A percentile compares a stretch with the other conserved stretches of the same genome.
Conservation (phyloP, 2,113 vertebrate genomes). For the Redunca redunca region DNA sequence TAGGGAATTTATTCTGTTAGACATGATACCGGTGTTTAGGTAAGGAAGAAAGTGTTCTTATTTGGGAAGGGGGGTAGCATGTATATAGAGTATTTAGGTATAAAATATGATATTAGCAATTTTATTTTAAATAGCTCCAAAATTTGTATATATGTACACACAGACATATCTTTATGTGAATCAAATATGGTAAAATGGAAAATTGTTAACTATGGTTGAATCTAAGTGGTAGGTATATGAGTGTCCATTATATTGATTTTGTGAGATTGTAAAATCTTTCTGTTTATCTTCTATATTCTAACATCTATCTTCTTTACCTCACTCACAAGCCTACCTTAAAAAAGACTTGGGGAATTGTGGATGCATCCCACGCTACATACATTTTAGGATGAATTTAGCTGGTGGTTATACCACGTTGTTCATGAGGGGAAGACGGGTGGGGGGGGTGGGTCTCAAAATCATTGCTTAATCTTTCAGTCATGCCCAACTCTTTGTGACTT, state of each 20-base stretch:
- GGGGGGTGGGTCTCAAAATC: neutral
- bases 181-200: neutral
- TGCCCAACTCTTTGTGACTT: neutral
- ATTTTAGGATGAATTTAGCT: neutral
- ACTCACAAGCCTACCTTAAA: neutral
- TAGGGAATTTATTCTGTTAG: constrained; percentile 21
- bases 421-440: neutral
- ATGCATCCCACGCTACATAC: neutral
- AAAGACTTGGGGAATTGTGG: neutral
- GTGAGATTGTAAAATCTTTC: neutral
- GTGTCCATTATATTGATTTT: neutral
- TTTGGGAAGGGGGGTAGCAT: neutral
- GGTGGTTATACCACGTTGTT: neutral
- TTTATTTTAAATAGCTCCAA: constrained; percentile 10
- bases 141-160: neutral
- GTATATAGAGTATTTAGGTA: neutral
- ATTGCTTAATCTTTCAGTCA: neutral
- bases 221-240: neutral
- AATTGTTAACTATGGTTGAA: neutral
- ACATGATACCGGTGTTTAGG: neutral
- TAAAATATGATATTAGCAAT: neutral
- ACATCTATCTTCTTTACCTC: neutral
- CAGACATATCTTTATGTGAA: neutral
- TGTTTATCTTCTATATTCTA: neutral
- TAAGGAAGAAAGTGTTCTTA: neutral